Evolutionary conservation across 2,888 invertebrate genomes (phyloP).

Genomic region (Autographa pulchrina): DNA sequence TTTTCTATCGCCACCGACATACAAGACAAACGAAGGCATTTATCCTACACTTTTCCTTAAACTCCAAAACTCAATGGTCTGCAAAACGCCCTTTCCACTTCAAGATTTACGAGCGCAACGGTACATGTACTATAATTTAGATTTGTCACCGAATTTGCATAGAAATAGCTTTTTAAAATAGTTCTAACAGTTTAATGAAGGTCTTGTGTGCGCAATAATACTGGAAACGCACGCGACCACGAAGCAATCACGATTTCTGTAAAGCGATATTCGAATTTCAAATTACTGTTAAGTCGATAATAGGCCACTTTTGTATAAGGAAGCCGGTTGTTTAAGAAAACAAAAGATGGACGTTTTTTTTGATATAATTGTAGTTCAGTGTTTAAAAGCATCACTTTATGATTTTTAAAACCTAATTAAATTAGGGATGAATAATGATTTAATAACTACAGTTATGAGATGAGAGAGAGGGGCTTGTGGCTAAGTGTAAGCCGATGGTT

Average conservation of each 20-base stretch:
- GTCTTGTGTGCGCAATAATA: conserved; percentile 23
- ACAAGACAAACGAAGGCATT: neutral
- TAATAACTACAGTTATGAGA: too few species aligned
- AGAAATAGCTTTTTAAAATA: conserved; percentile 46
- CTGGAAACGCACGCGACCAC: conserved; percentile 41
- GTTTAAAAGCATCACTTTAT: too few species aligned
- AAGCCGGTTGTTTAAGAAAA: neutral
- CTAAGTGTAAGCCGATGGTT: too few species aligned
- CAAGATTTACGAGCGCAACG: conserved; percentile 3
- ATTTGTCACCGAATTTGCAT: conserved; percentile 43
- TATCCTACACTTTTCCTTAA: neutral
- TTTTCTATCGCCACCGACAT: neutral
- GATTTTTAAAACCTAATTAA: too few species aligned
- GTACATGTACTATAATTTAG: conserved; percentile 10
- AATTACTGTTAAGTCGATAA: neutral
- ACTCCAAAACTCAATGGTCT: neutral
- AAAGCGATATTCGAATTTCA: conserved; percentile 5
- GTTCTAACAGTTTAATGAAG: conserved; percentile 24
- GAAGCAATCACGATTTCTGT: conserved; percentile 30
- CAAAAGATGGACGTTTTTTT: neutral
- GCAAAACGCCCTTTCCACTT: neutral
- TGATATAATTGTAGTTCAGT: neutral
- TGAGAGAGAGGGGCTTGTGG: too few species aligned
- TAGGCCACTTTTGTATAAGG: neutral
- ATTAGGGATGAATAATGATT: too few species aligned